These are phyloP conservation scores for Theretra japonica DNA, from an alignment of 2,888 invertebrate species.

Conservation along the genomic window DNA sequence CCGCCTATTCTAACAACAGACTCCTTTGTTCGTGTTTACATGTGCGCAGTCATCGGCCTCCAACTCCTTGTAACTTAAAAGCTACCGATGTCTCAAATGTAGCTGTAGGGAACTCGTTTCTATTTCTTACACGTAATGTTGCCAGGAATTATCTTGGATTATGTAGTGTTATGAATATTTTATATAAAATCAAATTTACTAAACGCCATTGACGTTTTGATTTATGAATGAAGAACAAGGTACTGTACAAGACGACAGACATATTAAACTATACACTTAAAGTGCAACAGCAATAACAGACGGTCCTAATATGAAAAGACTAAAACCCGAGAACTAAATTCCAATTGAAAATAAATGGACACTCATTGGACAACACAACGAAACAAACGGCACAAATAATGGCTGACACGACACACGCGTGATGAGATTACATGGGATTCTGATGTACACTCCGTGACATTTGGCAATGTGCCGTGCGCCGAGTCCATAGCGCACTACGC, in stretches of 20 bases:
- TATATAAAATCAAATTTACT: no score
- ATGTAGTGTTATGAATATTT: no score
- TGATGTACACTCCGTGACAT: background rate
- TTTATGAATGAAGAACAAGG: no score
- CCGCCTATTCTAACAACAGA: constrained; percentile 46
- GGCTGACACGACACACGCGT: constrained; percentile 4
- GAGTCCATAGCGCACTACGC: background rate
- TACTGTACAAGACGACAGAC: no score
- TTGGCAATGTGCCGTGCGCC: constrained; percentile 25
- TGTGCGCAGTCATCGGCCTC: constrained; percentile 1
- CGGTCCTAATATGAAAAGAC: no score
- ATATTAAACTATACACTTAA: no score
- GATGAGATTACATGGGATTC: background rate
- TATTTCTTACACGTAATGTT: background rate
- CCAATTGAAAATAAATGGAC: no score
- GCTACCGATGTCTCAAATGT: background rate
- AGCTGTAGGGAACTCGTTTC: background rate
- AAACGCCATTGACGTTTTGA: no score
- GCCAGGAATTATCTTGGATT: background rate
- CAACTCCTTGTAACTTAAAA: background rate
- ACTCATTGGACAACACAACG: background rate
- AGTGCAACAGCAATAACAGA: no score
- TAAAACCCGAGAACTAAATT: no score
- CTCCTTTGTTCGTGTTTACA: constrained; percentile 46
- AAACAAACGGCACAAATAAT: background rate